Base-by-base conservation (phyloP, 2,113 vertebrate species). In the Telmatochromis sp. region DNA sequence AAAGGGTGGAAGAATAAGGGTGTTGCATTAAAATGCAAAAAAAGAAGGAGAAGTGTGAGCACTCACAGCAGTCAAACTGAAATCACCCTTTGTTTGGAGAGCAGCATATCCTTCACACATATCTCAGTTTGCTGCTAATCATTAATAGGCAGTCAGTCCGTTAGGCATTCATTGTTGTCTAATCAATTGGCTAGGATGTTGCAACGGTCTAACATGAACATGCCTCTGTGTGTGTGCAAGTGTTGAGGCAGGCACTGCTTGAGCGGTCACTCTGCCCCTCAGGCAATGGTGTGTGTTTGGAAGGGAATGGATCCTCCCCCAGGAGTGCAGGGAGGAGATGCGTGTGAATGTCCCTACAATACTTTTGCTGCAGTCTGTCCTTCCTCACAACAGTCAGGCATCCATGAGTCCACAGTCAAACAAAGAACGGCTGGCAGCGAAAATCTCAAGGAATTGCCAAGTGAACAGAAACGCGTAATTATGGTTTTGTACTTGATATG, bases 231-330 rank as follows among this genome's bases (percentile, higher is more conserved):
- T 80, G 81, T 83, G 80, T 83, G 73, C 85, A 86, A 86, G 87
- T 80, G 89, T 89, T 75, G 87, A 90, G 80, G 84, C 80, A 92
- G 89, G 92, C 92, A 12, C 89, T 95, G 95, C 94, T 95, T 95
- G 93, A 96, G 92, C 95, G 95, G 95, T 96, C 95, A 96, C 94
- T 96, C 94, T 95, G 92, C 93, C 95, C 95, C 95, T 94, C 92
- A 93, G 95, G 95, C 95, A 11, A 89, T 95, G 88, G 88, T 94
- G 95, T 92, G 94, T 93, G 93, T 94, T 95, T 94, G 94, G 95
- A 91, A 94, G 91, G 91, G 93, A 96, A 95, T 95, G 92, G 95
- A 95, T 95, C 94, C 95, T 95, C 95, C 95, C 95, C 89, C 89
- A 94, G 94, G 95, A 95, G 91, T 87, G 93, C 88, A 90, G 91